Conservation (phyloP, 92 coral and sea anemone genomes). For the Porites divaricata region DNA sequence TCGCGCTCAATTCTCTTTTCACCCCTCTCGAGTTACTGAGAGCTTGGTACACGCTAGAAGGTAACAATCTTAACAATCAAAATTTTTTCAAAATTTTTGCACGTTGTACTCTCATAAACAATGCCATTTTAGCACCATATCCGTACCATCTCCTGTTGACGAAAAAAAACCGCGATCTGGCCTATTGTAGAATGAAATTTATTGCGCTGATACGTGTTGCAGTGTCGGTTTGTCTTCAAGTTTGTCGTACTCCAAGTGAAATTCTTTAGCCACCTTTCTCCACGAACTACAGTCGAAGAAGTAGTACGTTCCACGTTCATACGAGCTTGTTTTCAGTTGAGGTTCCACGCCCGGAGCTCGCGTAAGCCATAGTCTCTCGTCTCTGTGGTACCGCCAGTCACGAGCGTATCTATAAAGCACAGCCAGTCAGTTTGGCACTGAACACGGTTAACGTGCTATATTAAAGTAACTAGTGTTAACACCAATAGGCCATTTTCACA, state of each 20-base stretch:
- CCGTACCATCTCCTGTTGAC: neutral
- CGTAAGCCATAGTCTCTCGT: slow-evolving; percentile 96
- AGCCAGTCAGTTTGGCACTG: neutral
- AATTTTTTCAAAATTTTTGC: neutral
- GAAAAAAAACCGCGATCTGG: neutral
- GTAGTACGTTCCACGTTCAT: slow-evolving; percentile 96
- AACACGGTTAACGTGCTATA: too few species aligned
- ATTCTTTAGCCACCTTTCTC: slow-evolving; percentile 96
- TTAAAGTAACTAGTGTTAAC: too few species aligned
- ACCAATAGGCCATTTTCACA: too few species aligned
- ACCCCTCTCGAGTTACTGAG: too few species aligned
- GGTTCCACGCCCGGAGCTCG: slow-evolving; percentile 99
- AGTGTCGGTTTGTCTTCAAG: slow-evolving; percentile 96
- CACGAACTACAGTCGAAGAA: slow-evolving; percentile 96
- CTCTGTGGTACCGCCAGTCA: slow-evolving; percentile 99
- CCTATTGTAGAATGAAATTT: neutral
- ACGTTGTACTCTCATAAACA: neutral
- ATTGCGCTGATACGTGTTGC: slow-evolving; percentile 86
- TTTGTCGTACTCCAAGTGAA: slow-evolving; percentile 95
- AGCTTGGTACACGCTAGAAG: too few species aligned
- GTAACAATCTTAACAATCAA: neutral
- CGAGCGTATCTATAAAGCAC: slow-evolving; percentile 82
- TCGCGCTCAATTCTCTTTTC: too few species aligned
- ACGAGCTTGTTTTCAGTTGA: slow-evolving; percentile 83
- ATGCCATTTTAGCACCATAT: neutral